A percentile compares a stretch with the other conserved stretches of the same genome.
phyloP scores from a whole-genome alignment of 30 jellyfish, hydroid and myxozoan genomes.

The Aurelia sp. region DNA sequence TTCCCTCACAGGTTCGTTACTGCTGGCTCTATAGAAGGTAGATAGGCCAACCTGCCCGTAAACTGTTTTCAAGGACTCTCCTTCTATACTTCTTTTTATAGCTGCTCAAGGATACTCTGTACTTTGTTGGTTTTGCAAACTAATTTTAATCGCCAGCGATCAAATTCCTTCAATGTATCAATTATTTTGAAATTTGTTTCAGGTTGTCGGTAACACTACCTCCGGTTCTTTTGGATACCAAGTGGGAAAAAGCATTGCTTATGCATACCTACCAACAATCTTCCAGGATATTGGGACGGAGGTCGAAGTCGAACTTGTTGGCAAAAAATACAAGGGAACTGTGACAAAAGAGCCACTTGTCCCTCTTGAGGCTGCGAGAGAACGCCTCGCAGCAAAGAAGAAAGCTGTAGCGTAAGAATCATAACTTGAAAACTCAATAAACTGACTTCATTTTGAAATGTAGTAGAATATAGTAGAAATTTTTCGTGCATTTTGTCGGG shows the following conservation, averaged over 20 bases:
- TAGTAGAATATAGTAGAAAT: not conserved
- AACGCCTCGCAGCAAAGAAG: slow-evolving; percentile 69
- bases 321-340: slow-evolving; percentile 83
- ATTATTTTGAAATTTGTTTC: too few species aligned
- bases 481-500: not conserved
- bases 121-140: too few species aligned
- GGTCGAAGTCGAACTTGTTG: slow-evolving; percentile 92
- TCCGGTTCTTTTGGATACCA: slow-evolving; percentile 97
- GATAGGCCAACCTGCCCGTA: too few species aligned
- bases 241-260: slow-evolving; percentile 91
- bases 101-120: too few species aligned
- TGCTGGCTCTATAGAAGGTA: too few species aligned
- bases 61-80: too few species aligned
- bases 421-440: too few species aligned
- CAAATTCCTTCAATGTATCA: too few species aligned
- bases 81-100: too few species aligned
- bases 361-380: slow-evolving; percentile 89
- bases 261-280: slow-evolving; percentile 91
- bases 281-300: slow-evolving; percentile 83
- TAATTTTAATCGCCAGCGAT: too few species aligned
- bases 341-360: slow-evolving; percentile 97
- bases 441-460: too few species aligned
- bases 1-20: too few species aligned
- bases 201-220: slow-evolving; percentile 99
- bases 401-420: slow-evolving; percentile 14